Base-by-base conservation (phyloP, 2,113 vertebrate species). In the Spermophilus dauricus region DNA sequence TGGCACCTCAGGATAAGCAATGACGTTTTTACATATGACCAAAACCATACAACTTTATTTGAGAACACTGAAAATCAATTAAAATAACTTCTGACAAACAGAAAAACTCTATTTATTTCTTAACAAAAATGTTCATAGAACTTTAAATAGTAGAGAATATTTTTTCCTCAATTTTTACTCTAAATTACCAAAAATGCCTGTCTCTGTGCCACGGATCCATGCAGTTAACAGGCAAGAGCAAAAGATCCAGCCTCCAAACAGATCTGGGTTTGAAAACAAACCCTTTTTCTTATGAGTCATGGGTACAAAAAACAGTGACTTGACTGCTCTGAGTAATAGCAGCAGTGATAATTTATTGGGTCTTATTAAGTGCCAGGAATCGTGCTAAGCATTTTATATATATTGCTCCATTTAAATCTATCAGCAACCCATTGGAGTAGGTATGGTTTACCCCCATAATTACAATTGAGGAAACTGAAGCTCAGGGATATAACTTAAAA, bases 171-270 rank as follows among this genome's bases (percentile, higher is more conserved):
- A 56, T 26, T 86, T 86, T 95, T 85, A 85, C n/a, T 37, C 37
- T 77, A 96, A 95, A 84, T 77, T 77, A 89, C 80, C 76, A 89
- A 65, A 77, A 95, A 95, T 56, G 8, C 42, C 39, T 82, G 30
- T 53, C 73, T 78, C 72, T 14, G 7, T 75, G 75, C 63, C 63
- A 70, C 28, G 3, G 42, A n/a, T 28, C 32, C 20, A 82, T 63
- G 24, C 5, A 65, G 16, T 92, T 96, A 94, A 89, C 42, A 89
- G 8, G 26, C 69, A 77, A 93, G 18, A 86, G 17, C 53, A 95
- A 89, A 88, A 96, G 78, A 86, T 10, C 16, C 39, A 70, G 37
- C 67, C 95, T 95, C 89, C 89, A 93, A 94, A 94, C 18, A 80
- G 22, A 92, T 58, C 34, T 45, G n/a, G 28, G 94, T 96, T 73